Conservation (phyloP, 1,140 invertebrate genomes). For the Zaprionus vittiger region DNA sequence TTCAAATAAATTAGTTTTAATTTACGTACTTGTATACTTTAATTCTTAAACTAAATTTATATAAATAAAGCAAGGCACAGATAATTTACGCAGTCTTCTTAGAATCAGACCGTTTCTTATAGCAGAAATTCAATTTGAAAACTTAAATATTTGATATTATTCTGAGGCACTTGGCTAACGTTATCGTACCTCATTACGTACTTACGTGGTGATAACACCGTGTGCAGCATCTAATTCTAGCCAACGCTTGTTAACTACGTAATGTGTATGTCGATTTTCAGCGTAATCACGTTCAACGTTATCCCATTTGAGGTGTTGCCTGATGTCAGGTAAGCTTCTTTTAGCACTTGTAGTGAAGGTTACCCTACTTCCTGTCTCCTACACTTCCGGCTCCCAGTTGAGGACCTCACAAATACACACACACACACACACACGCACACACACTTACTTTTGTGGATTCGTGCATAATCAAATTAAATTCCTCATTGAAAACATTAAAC, state of each 20-base stretch:
- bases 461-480: constrained; percentile 80
- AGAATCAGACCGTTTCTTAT: neutral
- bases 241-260: constrained; percentile 45
- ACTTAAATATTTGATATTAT: neutral
- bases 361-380: neutral
- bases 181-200: neutral
- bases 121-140: neutral
- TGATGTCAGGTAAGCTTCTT: constrained; percentile 64
- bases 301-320: constrained; percentile 60
- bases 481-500: constrained; percentile 82
- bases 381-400: neutral
- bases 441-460: constrained; percentile 15
- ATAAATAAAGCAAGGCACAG: no score
- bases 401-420: constrained; percentile 5
- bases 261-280: constrained; percentile 50
- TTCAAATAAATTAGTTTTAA: neutral
- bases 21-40: no score
- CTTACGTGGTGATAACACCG: neutral
- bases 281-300: constrained; percentile 41
- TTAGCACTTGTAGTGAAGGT: constrained; percentile 32
- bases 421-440: constrained; percentile 15
- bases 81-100: no score
- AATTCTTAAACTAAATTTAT: no score
- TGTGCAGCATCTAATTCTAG: no score
- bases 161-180: neutral